Evolutionary conservation across 2,888 invertebrate genomes (phyloP), one percentile per base, ranked within the genome.

Genomic region (Anthrax anthrax): DNA sequence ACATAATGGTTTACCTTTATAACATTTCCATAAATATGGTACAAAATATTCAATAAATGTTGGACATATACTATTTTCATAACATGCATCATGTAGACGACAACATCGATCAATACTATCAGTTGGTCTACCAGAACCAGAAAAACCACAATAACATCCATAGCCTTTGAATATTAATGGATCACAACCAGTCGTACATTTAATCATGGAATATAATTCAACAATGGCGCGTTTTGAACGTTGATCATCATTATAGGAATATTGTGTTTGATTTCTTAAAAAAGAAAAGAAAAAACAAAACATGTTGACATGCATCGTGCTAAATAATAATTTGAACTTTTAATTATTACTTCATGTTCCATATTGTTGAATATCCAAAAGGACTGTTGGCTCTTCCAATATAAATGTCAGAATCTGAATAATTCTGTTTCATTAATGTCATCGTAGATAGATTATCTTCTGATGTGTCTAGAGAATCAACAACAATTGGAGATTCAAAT

Each of bases 121-220:
- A 29, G 83, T 79, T 2, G 84, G 76, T 50, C 75, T 70, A 10
- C 89, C 89, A 0, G 82, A 78, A 1, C 90, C 90, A 3, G 87
- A 72, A 61, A 89, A 86, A 4, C 91, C 90, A 59, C 90, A 91
- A 63, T 84, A 91, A 63, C 90, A 91, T 3, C 90, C 90, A 58
- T 91, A 90, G 12, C 89, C 88, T 62, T 88, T 88, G 63, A 83
- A 88, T 10, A 76, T 71, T 2, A 89, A 64, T 0, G 90, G 90
- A 61, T 88, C 81, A 58, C 91, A 91, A 4, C 84, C 84, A 0
- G 87, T 87, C 2, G 86, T 81, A 58, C 89, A 90, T 49, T 78
- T 76, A 50, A 91, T 75, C 87, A 90, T 89, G 52, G 86, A 86
- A 67, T 86, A 89, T 17, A 91, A 72, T 57, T 87, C 81, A 13